These are phyloP conservation scores for Alectura lathami DNA, from an alignment of 2,113 vertebrate genomes.

Conservation along the genomic window DNA sequence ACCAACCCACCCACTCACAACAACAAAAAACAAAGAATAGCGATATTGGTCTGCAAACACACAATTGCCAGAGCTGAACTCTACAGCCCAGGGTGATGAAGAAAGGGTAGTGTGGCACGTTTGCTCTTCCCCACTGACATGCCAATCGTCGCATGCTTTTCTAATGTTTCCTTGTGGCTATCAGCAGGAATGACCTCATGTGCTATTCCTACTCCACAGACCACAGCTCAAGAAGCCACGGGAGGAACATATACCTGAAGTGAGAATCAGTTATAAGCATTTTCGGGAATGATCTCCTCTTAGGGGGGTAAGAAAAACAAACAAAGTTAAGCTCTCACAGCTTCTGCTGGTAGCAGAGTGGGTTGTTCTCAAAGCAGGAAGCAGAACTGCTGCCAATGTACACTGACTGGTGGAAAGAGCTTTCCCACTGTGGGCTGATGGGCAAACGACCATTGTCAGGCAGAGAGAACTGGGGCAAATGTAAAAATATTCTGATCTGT, in stretches of 20 bases:
- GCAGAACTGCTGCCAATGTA: constrained; percentile 50
- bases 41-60: not conserved
- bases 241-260: constrained; percentile 47
- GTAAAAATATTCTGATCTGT: not conserved
- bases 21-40: not conserved
- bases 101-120: not conserved
- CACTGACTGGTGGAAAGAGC: constrained; percentile 28
- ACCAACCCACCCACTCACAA: not conserved
- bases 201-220: not conserved
- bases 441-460: constrained; percentile 15
- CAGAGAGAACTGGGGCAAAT: constrained; percentile 42
- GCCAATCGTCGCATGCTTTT: not conserved
- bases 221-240: constrained; percentile 27
- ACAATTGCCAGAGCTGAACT: not conserved
- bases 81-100: not conserved
- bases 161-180: not conserved
- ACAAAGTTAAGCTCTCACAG: not conserved
- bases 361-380: constrained; percentile 40
- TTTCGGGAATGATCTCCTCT: constrained; percentile 42
- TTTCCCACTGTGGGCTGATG: not conserved
- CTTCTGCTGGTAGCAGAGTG: constrained; percentile 29
- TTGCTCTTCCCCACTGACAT: not conserved
- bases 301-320: constrained; percentile 39
- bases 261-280: not conserved
- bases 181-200: constrained; percentile 7